Evolutionary conservation across 2,888 invertebrate species (phyloP), one percentile per base, ranked within the genome.

Genomic region (Diplazon laetatorius): DNA sequence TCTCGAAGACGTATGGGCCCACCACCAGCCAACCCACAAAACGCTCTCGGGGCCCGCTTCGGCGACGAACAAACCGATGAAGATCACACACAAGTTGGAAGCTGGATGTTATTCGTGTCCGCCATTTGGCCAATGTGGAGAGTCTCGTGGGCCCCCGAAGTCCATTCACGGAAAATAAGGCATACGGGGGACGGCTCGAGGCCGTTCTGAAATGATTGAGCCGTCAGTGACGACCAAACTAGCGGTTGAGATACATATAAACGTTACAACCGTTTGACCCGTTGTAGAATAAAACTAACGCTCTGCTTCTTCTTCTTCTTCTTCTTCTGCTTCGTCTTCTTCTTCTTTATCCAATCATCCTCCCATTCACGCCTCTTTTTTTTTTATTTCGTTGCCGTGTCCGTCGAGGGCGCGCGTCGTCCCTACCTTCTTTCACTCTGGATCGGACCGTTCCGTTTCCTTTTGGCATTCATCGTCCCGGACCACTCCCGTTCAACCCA

Each of bases 341-440:
- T n/a, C n/a, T 85, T 87, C 88, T 89, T 89, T 89, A 89, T 89
- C 86, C 87, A 89, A 89, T 89, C 87, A 89, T 89, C 87, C 79
- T 76, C 70, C 87, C 85, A 89, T 89, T 89, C 89, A 89, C 88
- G 89, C 88, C 88, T 84, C 81, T 55, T 75, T 66, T 73, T 73
- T n/a, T n/a, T n/a, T n/a, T n/a, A n/a, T n/a, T n/a, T n/a, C n/a
- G n/a, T n/a, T n/a, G 42, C 48, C 46, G 18, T 46, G 30, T 39
- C 48, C 46, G n/a, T 39, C 66, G 76, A 55, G 50, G 62, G 76
- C 75, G 35, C 70, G 79, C 68, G 55, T 76, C 73, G 22, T 39
- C 42, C 76, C 39, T 63, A 63, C 30, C 46, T 75, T 42, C 78
- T 73, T 69, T 74, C 76, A 71, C 63, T 25, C 55, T 16, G 16